These are phyloP conservation scores for Melanotaenia trifasciata DNA, from an alignment of 2,797 vertebrate species.

Conservation along the genomic window DNA sequence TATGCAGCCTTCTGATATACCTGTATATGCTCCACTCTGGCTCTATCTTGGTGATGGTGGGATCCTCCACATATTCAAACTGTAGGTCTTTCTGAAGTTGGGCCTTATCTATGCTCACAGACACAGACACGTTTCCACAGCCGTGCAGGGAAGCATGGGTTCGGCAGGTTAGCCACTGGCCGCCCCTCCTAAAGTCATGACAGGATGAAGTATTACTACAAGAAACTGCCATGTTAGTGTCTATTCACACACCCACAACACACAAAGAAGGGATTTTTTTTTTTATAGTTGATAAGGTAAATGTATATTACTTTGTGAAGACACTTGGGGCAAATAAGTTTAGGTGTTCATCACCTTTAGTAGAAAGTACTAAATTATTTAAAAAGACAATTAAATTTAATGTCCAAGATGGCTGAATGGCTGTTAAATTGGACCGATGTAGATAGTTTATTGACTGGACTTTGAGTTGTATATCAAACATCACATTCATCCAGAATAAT, in stretches of 20 bases:
- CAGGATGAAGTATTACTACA: slow-evolving; percentile 14
- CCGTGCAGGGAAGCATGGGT: slow-evolving; percentile 90
- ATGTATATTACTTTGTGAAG: slow-evolving; percentile 3
- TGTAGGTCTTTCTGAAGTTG: slow-evolving; percentile 91
- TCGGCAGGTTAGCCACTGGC: slow-evolving; percentile 91
- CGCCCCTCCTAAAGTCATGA: slow-evolving; percentile 85
- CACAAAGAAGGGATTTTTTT: background rate
- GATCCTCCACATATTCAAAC: slow-evolving; percentile 96
- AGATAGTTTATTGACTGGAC: slow-evolving; percentile 33
- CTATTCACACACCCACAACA: background rate
- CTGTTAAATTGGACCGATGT: slow-evolving; percentile 27
- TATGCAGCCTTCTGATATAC: slow-evolving; percentile 68
- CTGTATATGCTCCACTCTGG: slow-evolving; percentile 99
- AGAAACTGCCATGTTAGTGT: background rate
- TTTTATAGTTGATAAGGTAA: background rate
- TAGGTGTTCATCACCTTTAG: slow-evolving; percentile 7
- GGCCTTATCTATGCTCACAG: slow-evolving; percentile 93
- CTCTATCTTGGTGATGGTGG: slow-evolving; percentile 92
- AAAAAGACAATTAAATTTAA: slow-evolving; percentile 20
- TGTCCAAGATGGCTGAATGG: slow-evolving; percentile 10
- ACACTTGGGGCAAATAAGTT: slow-evolving; percentile 1
- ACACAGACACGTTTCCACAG: slow-evolving; percentile 90
- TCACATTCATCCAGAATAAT: background rate
- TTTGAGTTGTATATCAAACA: slow-evolving; percentile 21
- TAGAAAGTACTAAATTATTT: slow-evolving; percentile 7